Evolutionary conservation across 2,113 vertebrate species (phyloP).

Genomic region (Poicephalus meyeri): DNA sequence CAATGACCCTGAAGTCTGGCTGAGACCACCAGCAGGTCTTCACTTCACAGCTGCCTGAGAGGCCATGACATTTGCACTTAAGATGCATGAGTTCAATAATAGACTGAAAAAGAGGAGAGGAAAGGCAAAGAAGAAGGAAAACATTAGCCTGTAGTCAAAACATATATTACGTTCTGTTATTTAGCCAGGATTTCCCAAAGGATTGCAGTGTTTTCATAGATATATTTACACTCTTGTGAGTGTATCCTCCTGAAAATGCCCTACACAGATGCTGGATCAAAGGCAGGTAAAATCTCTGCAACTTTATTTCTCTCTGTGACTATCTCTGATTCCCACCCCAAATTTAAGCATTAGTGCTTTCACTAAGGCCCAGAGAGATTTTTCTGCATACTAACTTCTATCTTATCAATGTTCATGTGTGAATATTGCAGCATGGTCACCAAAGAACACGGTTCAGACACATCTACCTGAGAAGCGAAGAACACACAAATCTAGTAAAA

Average conservation of each 20-base stretch:
- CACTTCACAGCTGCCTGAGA: constrained; percentile 84
- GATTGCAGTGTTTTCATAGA: not conserved
- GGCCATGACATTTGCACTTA: constrained; percentile 84
- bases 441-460: not conserved
- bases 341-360: not conserved
- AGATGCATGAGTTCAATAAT: constrained; percentile 83
- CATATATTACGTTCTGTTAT: accelerated
- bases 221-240: not conserved
- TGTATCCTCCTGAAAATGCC: not conserved
- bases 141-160: not conserved
- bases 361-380: not conserved
- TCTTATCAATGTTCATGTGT: not conserved
- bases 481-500: not conserved
- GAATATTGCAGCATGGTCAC: not conserved
- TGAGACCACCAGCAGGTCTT: constrained; percentile 88
- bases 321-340: not conserved
- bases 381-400: not conserved
- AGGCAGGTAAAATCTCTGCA: not conserved
- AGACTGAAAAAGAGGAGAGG: constrained; percentile 65
- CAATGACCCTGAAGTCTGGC: constrained; percentile 81
- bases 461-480: not conserved
- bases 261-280: not conserved
- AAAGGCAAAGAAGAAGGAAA: not conserved
- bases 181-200: not conserved
- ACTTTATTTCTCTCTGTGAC: not conserved